Conservation (phyloP, 2,888 invertebrate genomes). For the Catocala fraxini region DNA sequence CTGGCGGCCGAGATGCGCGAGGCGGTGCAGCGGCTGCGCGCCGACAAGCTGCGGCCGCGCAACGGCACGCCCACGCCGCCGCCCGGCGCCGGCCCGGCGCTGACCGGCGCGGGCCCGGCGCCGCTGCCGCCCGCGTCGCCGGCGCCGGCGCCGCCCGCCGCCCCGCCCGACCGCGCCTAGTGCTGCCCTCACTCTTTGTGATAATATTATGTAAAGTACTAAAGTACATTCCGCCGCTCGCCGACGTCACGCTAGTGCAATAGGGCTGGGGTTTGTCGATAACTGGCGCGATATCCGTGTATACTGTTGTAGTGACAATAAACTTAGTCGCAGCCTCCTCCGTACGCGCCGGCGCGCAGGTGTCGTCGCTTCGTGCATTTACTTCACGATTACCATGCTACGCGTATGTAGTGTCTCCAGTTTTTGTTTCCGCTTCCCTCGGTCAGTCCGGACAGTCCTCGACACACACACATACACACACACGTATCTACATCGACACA, state of each 20-base stretch:
- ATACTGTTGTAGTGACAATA: slow-evolving; percentile 82
- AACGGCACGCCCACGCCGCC: slow-evolving; percentile 77
- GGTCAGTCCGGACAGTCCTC: slow-evolving; percentile 55
- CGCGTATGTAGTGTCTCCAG: slow-evolving; percentile 52
- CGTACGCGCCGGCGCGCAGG: slow-evolving; percentile 26
- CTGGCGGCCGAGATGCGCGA: slow-evolving; percentile 84
- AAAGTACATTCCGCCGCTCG: slow-evolving; percentile 80
- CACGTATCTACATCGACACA: slow-evolving; percentile 57
- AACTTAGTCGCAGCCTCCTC: slow-evolving; percentile 66
- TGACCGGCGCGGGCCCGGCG: slow-evolving; percentile 67
- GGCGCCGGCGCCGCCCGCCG: slow-evolving; percentile 54
- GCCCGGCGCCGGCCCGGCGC: slow-evolving; percentile 60
- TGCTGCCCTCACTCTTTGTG: slow-evolving; percentile 73
- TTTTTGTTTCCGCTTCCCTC: slow-evolving; percentile 57
- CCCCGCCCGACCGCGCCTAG: slow-evolving; percentile 53
- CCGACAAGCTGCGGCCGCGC: slow-evolving; percentile 80
- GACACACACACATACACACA: slow-evolving; percentile 40
- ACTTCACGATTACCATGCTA: slow-evolving; percentile 37
- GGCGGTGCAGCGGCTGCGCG: slow-evolving; percentile 82
- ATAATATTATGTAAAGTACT: slow-evolving; percentile 83
- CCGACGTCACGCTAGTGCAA: slow-evolving; percentile 46
- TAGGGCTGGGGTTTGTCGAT: slow-evolving; percentile 46
- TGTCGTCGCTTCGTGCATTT: slow-evolving; percentile 32
- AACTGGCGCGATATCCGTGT: slow-evolving; percentile 56
- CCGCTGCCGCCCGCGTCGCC: slow-evolving; percentile 51